These are phyloP conservation scores for Tetragonisca angustula DNA, from an alignment of 2,888 invertebrate genomes.

Conservation along the genomic window DNA sequence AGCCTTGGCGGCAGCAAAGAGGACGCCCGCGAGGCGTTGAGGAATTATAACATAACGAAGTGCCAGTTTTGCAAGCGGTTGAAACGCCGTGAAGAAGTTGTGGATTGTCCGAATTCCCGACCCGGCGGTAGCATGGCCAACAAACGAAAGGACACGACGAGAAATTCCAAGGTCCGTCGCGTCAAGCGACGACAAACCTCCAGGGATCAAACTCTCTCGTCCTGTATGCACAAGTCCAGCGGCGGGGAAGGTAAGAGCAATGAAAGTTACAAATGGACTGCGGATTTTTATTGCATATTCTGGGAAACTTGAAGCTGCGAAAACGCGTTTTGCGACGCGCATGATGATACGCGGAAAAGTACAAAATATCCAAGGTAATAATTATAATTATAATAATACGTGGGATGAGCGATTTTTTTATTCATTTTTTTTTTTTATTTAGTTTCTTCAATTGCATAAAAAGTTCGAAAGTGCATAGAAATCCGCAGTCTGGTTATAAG, in stretches of 20 bases:
- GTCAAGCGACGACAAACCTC: constrained; percentile 21
- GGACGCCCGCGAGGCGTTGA: not conserved
- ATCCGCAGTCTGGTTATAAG: too few species aligned
- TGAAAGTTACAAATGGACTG: not conserved
- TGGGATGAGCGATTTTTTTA: too few species aligned
- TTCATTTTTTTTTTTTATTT: too few species aligned
- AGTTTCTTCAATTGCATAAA: too few species aligned
- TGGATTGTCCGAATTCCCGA: constrained; percentile 28
- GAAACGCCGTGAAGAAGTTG: constrained; percentile 32
- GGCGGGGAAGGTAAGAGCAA: constrained; percentile 41
- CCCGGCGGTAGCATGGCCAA: constrained; percentile 28
- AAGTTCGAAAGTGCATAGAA: too few species aligned
- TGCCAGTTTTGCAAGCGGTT: constrained; percentile 26
- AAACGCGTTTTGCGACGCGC: too few species aligned
- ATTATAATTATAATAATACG: too few species aligned
- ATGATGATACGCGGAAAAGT: not conserved
- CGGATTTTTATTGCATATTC: too few species aligned
- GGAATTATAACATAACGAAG: not conserved
- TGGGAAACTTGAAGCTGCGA: too few species aligned
- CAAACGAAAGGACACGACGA: constrained; percentile 41
- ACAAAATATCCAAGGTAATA: too few species aligned
- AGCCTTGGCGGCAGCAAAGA: not conserved
- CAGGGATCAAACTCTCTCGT: constrained; percentile 28
- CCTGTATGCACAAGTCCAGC: constrained; percentile 18
- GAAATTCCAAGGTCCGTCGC: constrained; percentile 29